A percentile compares a stretch with the other conserved stretches of the same genome.
Conservation (phyloP, 2,888 invertebrate species). For the Amiota mariae region DNA sequence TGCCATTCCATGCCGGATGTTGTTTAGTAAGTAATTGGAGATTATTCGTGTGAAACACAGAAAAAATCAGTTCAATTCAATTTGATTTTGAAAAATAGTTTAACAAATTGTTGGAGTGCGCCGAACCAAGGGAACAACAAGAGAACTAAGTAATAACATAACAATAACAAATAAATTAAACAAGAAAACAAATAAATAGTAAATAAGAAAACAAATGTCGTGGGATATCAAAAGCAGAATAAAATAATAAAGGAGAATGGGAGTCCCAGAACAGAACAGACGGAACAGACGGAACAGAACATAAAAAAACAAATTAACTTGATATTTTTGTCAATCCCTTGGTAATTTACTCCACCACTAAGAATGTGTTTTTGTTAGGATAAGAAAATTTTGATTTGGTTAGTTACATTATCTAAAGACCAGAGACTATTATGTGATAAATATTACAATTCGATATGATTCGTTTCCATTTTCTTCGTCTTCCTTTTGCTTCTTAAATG, state of each 20-base stretch:
- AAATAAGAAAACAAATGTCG: conserved; percentile 17
- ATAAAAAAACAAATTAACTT: conserved; percentile 7
- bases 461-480: too few relatives aligned
- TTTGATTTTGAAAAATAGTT: conserved; percentile 53
- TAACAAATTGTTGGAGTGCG: conserved; percentile 66
- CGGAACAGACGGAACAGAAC: too few relatives aligned
- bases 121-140: conserved; percentile 40
- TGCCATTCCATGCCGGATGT: conserved; percentile 52
- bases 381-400: background rate
- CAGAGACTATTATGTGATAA: background rate
- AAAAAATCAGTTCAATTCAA: conserved; percentile 6
- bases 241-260: background rate
- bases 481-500: too few relatives aligned
- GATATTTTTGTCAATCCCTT: too few relatives aligned
- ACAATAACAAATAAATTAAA: conserved; percentile 49
- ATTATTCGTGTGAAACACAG: conserved; percentile 26
- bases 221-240: conserved; percentile 8
- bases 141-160: conserved; percentile 53
- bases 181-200: background rate
- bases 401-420: background rate
- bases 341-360: too few relatives aligned
- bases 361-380: too few relatives aligned
- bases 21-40: conserved; percentile 65
- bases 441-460: background rate
- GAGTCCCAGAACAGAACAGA: background rate